Evolutionary conservation across 1,140 invertebrate species (phyloP).

Genomic region (Drosophila prosaltans): DNA sequence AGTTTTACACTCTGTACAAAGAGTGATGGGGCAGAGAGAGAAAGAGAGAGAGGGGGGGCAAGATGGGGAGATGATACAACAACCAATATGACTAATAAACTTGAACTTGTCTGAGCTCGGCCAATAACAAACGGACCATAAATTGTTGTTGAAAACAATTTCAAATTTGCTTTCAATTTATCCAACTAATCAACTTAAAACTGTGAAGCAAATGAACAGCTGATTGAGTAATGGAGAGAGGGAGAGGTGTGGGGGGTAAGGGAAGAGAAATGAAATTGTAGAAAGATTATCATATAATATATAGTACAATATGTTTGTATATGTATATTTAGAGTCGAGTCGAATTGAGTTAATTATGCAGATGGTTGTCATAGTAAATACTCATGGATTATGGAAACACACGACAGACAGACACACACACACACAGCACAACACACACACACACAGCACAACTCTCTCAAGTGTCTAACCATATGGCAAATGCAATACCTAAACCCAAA

Average conservation of each 20-base stretch:
- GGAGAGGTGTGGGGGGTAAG: background rate
- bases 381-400: constrained; percentile 42
- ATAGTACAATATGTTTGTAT: background rate
- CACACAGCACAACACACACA: background rate
- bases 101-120: constrained; percentile 62
- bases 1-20: constrained; percentile 13
- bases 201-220: constrained; percentile 1
- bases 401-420: constrained; percentile 28
- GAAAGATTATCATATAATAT: background rate
- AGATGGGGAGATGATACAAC: constrained; percentile 8
- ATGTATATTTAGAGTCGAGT: background rate
- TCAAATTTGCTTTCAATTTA: constrained; percentile 27
- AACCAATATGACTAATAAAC: constrained; percentile 64
- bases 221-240: background rate
- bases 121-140: background rate
- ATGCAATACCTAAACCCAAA: constrained; percentile 27
- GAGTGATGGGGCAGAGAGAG: no score
- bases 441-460: background rate
- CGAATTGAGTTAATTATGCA: constrained; percentile 29
- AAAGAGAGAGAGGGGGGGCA: background rate
- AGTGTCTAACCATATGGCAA: constrained; percentile 32
- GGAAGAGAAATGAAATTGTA: no score
- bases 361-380: constrained; percentile 38
- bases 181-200: constrained; percentile 6
- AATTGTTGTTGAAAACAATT: constrained; percentile 40